Evolutionary conservation across 1,140 invertebrate species (phyloP).

Genomic region (Rhagoletis zephyria): DNA sequence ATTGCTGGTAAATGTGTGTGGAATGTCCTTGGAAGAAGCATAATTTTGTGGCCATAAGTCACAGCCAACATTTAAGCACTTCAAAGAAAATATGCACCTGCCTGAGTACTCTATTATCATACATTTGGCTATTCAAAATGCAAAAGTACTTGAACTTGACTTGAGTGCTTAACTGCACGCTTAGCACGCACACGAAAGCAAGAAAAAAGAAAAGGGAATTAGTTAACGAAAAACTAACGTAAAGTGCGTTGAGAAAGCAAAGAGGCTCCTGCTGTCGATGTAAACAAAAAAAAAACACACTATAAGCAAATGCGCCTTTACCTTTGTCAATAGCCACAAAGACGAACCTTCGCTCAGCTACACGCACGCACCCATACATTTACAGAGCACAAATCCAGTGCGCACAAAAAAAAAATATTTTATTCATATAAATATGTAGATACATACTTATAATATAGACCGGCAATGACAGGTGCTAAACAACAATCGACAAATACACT

Average conservation of each 20-base stretch:
- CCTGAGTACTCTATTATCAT: constrained; percentile 1
- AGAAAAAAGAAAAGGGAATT: neutral
- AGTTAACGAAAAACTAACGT: neutral
- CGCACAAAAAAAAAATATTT: too few species aligned
- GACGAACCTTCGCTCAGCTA: neutral
- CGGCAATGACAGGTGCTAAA: neutral
- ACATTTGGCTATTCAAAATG: constrained; percentile 40
- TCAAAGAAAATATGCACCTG: neutral
- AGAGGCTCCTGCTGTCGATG: neutral
- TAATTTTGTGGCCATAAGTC: neutral
- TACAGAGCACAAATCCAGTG: too few species aligned
- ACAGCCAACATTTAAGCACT: neutral
- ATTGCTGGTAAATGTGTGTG: neutral
- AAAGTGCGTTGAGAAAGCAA: neutral
- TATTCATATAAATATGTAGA: too few species aligned
- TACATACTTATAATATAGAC: too few species aligned
- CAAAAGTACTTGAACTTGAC: constrained; percentile 44
- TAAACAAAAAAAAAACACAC: neutral
- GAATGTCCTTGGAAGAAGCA: constrained; percentile 22
- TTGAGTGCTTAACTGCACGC: constrained; percentile 7
- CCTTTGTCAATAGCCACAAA: neutral
- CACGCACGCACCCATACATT: too few species aligned
- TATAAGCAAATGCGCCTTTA: neutral
- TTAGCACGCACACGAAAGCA: neutral
- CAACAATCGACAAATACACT: neutral